Conservation (phyloP, 2,113 vertebrate genomes). For the Vimba vimba region DNA sequence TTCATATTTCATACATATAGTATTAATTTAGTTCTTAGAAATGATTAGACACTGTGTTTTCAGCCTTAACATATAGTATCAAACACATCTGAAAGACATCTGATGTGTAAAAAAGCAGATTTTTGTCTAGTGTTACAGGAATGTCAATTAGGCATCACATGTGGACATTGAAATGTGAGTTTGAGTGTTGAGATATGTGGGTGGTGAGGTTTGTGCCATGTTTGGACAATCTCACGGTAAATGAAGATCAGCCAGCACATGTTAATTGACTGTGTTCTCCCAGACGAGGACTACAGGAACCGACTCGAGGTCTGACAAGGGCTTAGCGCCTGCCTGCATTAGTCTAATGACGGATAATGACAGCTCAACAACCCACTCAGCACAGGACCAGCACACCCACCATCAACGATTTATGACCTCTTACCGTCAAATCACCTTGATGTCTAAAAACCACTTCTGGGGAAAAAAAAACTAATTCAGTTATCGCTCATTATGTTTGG, state of each 20-base stretch:
- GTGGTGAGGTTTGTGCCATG: conserved; percentile 16
- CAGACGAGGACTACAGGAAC: conserved; percentile 12
- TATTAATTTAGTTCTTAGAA: not conserved
- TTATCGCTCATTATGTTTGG: conserved; percentile 4
- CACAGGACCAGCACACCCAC: conserved; percentile 57
- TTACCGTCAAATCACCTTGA: conserved; percentile 54
- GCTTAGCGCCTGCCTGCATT: conserved; percentile 17
- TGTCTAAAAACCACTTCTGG: conserved; percentile 57
- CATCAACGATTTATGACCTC: conserved; percentile 64
- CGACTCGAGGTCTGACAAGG: conserved; percentile 12
- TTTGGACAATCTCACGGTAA: conserved; percentile 27
- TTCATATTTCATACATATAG: too few relatives aligned
- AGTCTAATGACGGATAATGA: conserved; percentile 70
- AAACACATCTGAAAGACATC: not conserved
- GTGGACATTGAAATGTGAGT: conserved; percentile 12
- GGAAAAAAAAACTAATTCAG: not conserved
- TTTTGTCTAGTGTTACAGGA: not conserved
- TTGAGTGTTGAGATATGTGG: conserved; percentile 12
- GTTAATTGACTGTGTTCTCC: conserved; percentile 29
- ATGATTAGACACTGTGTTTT: not conserved
- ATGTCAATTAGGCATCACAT: not conserved
- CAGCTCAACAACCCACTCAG: conserved; percentile 59
- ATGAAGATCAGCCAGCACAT: conserved; percentile 28
- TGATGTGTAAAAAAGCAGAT: not conserved
- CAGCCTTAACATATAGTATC: not conserved